phyloP scores from a whole-genome alignment of 35 echinoderm and acorn worm species.

The Apostichopus parvimensis region DNA sequence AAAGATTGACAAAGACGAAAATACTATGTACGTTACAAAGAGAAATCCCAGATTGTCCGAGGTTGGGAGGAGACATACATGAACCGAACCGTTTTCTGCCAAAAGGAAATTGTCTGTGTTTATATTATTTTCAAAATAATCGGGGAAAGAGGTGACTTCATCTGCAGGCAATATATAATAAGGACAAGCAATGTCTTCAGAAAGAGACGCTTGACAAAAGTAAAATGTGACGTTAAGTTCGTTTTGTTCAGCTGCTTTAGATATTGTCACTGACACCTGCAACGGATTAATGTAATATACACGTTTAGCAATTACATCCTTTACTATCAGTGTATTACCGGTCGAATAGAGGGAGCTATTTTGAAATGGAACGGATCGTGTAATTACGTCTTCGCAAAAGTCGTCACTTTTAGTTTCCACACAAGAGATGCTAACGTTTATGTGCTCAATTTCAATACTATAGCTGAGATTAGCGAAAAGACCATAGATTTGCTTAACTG shows the following conservation, averaged over 20 bases:
- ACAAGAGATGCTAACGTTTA: neutral
- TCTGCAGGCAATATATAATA: neutral
- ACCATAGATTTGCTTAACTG: neutral
- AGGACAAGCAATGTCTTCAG: neutral
- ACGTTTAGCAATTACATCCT: neutral
- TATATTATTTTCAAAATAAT: neutral
- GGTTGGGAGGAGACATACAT: neutral
- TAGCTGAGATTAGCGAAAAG: neutral
- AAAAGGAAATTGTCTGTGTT: neutral
- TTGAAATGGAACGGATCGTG: neutral
- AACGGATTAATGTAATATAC: neutral
- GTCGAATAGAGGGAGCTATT: neutral
- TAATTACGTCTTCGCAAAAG: neutral
- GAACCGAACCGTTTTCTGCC: neutral
- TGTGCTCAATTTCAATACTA: neutral
- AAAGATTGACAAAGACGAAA: neutral
- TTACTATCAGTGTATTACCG: neutral
- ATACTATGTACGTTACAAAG: neutral
- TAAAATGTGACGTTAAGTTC: neutral
- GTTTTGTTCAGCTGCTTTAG: neutral
- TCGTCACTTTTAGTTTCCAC: neutral
- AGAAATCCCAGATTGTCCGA: neutral
- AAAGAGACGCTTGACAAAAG: neutral
- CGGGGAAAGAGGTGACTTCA: neutral
- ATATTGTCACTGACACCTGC: neutral